phyloP scores from a whole-genome alignment of 2,888 invertebrate genomes.

The Tiliacea citrago region DNA sequence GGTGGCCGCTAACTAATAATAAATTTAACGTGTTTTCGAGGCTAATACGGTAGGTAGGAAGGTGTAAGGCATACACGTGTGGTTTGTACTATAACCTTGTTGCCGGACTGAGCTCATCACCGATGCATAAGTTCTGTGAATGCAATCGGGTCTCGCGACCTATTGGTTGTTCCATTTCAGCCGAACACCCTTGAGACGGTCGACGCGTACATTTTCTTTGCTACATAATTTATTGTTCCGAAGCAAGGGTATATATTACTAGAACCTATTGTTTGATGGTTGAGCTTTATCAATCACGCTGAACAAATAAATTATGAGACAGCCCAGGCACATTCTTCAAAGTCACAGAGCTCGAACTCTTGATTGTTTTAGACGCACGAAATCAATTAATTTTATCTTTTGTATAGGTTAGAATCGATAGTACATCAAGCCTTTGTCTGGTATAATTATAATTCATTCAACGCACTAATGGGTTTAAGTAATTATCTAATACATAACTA shows the following conservation, averaged over 20 bases:
- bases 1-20: slow-evolving; percentile 50
- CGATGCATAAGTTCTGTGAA: slow-evolving; percentile 78
- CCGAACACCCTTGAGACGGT: slow-evolving; percentile 64
- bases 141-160: slow-evolving; percentile 69
- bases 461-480: too few relatives aligned
- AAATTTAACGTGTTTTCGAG: slow-evolving; percentile 54
- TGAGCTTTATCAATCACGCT: slow-evolving; percentile 54
- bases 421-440: slow-evolving; percentile 10
- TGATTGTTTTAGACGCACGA: slow-evolving; percentile 44
- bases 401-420: slow-evolving; percentile 25
- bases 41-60: slow-evolving; percentile 27
- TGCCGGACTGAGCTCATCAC: slow-evolving; percentile 66
- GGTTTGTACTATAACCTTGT: slow-evolving; percentile 50
- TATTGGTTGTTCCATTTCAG: slow-evolving; percentile 76
- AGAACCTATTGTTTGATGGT: slow-evolving; percentile 55
- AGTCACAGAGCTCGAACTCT: slow-evolving; percentile 33
- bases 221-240: slow-evolving; percentile 64
- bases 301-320: slow-evolving; percentile 61
- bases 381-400: slow-evolving; percentile 57
- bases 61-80: slow-evolving; percentile 18
- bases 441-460: neutral
- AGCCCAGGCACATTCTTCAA: slow-evolving; percentile 48
- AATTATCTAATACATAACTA: too few relatives aligned
- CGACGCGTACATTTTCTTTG: slow-evolving; percentile 45
- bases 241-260: slow-evolving; percentile 37